Evolutionary conservation across 2,888 invertebrate species (phyloP), one percentile per base, ranked within the genome.

Genomic region (Acronicta aceris): DNA sequence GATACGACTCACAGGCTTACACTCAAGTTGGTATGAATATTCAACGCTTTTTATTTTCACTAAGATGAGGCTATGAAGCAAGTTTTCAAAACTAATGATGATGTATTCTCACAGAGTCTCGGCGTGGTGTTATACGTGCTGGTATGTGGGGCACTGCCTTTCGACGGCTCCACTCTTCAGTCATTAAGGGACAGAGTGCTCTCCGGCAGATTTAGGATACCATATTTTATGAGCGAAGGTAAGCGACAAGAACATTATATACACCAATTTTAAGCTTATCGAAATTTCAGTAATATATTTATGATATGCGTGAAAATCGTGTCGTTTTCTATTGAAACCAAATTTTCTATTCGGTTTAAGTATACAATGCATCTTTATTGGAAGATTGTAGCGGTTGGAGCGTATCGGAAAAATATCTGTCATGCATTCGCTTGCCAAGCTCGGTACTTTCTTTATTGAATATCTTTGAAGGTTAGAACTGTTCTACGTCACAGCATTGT

Each of bases 141-240:
- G 76, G 99, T 99, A 25, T 99, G 99, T 88, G 99, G 99, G 58
- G 98, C 98, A 66, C 95, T 99, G 81, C 99, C 99, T 42, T 99
- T 99, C 90, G 99, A 99, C 91, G 99, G 99, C 73, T 97, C 98
- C 82, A 98, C 98, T 57, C 95, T 99, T 65, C 98, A 98, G 89
- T 97, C 97, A 60, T 95, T 99, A 73, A 95, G 99, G 81, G 98
- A 98, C 95, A 96, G 99, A 72, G 99, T 99, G 65, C 96, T 99
- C 50, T 98, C 98, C 57, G 99, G 99, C 68, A 96, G 98, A 89
- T 99, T 99, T 95, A 96, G 99, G 87, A 98, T 99, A 91, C 99
- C 99, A 59, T 99, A 98, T 95, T 99, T 99, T 95, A 99, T 99
- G 98, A 98, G 98, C 86, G 97, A 98, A 95, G 98, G 98, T 98